phyloP scores from a whole-genome alignment of 2,888 invertebrate species.

The Drosophila anomalata region DNA sequence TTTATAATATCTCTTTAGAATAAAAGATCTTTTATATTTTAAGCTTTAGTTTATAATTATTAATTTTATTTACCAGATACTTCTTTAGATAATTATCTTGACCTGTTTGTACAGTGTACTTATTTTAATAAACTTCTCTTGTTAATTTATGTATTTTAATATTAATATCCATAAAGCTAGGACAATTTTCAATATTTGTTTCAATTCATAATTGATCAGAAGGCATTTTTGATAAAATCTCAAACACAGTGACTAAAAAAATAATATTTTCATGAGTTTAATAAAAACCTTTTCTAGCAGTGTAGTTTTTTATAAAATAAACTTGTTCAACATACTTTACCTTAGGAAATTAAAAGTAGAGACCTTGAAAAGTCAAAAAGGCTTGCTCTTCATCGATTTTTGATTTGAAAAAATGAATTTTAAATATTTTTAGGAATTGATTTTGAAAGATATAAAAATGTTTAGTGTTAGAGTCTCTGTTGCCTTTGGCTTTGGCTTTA shows the following conservation, averaged over 20 bases:
- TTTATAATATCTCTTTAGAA: too few species aligned
- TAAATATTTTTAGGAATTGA: too few species aligned
- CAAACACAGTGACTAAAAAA: neutral
- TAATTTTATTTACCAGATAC: too few species aligned
- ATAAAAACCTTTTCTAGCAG: neutral
- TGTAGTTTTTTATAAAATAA: neutral
- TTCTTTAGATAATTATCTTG: too few species aligned
- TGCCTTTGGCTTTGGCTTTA: neutral
- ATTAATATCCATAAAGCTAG: neutral
- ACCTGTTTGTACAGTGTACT: neutral
- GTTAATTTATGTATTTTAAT: neutral
- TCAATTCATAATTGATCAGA: neutral
- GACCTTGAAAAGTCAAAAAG: too few species aligned
- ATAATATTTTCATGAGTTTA: neutral
- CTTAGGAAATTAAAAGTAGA: too few species aligned
- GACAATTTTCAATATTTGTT: neutral
- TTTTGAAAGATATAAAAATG: slow-evolving; percentile 7
- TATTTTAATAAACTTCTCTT: neutral
- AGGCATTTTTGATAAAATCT: neutral
- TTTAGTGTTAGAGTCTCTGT: slow-evolving; percentile 28
- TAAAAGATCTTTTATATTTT: too few species aligned
- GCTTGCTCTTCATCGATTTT: neutral
- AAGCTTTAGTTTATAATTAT: too few species aligned
- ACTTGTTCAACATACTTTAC: neutral
- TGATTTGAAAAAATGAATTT: neutral